Evolutionary conservation across 2,888 invertebrate genomes (phyloP), one percentile per base, ranked within the genome.

Genomic region (Cephus runcator): DNA sequence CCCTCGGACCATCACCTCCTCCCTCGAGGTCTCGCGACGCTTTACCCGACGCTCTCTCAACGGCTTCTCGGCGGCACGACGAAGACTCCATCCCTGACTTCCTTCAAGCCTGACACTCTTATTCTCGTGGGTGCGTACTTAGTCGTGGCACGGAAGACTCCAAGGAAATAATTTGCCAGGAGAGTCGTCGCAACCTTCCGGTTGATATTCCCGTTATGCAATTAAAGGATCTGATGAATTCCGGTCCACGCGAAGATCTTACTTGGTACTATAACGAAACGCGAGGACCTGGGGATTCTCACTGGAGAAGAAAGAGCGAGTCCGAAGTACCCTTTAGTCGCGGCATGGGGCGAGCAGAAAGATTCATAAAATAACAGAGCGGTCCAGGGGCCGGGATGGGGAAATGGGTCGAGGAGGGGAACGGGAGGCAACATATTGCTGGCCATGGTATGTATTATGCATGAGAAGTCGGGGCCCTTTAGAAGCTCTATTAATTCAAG

Each of bases 361-460:
- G 87, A 90, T 90, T 90, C 87, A 89, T 90, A 88, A 88, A 90
- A 89, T 85, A 86, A 88, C 84, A 81, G 84, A 15, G 68, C 33
- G 40, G 15, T 69, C 31, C 23, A 56, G 23, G 36, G 4, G 56
- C 56, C 23, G 56, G 23, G 9, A 56, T 9, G 56, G 23, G 56
- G 23, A 56, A 56, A 23, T 56, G 23, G 56, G 56, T 23, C 2
- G 56, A 56, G 56, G 9, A 56, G 23, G 23, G 56, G 31, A 30
- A 34, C 34, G 69, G 35, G 81, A 84, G 83, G 84, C 87, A 87
- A 90, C 90, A 90, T 90, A 90, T 90, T 90, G 90, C 89, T 81
- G 86, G 86, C 81, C 86, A 85, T 85, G 85, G 82, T 82, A 90
- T 90, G 90, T 84, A 89, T 90, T 90, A 90, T 90, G 88, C 88